These are phyloP conservation scores for Epizoanthus scotinus DNA, from an alignment of 92 coral and sea anemone species.

Conservation along the genomic window DNA sequence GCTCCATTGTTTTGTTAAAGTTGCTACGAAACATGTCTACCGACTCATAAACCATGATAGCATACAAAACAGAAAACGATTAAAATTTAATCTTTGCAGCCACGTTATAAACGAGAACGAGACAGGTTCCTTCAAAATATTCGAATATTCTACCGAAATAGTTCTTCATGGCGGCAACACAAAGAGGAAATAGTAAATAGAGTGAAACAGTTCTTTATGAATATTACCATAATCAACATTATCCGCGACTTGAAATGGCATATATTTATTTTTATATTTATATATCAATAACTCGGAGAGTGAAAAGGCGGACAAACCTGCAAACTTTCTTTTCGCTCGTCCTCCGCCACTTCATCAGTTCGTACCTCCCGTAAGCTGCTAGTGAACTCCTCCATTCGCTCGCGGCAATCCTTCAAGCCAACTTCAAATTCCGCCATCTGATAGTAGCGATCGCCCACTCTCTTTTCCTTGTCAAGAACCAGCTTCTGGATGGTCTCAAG, in stretches of 20 bases:
- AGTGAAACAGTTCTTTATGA: background rate
- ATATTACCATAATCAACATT: background rate
- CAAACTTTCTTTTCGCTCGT: constrained; percentile 48
- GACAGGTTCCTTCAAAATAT: background rate
- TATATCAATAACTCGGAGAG: background rate
- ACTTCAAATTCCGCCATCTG: constrained; percentile 70
- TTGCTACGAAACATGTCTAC: background rate
- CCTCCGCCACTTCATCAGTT: constrained; percentile 34
- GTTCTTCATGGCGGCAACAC: background rate
- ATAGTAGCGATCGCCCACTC: constrained; percentile 62
- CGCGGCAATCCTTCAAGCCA: constrained; percentile 69
- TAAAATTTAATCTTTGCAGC: background rate
- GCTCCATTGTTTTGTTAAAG: background rate
- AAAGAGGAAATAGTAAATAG: background rate
- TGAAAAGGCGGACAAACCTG: constrained; percentile 51
- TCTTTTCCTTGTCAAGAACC: constrained; percentile 66
- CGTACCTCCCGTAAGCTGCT: constrained; percentile 49
- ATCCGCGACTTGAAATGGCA: background rate
- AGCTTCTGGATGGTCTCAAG: constrained; percentile 77
- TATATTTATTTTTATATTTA: background rate
- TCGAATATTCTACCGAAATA: constrained; percentile 5
- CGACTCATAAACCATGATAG: background rate
- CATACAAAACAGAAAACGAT: background rate
- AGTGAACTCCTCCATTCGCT: constrained; percentile 61
- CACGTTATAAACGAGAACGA: no score